Base-by-base conservation (phyloP, 1,140 invertebrate species). In the Tenebrio molitor region DNA sequence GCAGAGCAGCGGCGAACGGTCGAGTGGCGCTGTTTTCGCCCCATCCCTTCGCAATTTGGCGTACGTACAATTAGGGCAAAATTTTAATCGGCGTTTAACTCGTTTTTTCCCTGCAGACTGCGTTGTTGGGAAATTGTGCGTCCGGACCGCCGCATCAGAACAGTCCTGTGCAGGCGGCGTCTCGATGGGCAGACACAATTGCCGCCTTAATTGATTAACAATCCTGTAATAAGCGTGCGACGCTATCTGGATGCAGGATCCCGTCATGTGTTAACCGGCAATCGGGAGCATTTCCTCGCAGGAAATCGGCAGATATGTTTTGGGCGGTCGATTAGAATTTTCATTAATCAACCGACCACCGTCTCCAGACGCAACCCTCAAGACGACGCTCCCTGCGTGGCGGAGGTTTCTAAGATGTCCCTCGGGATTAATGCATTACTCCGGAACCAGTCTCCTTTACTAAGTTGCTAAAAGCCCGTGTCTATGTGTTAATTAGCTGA, bases 191-290 rank as follows among this genome's bases (percentile, higher is more conserved):
- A 62, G 21, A 41, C 68, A 70, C 68, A 70, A 70, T 70, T 62
- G 46, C n/a, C 25, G 19, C 36, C 46, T 41, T 70, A 70, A 70
- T 70, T 70, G 68, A 70, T 70, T 34, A 50, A 69, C 67, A 69
- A 58, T 58, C 46, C 46, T 36, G 12, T 70, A 70, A 70, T 53
- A 62, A 53, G 12, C 68, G 68, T 70, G 50, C 68, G 68, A 53
- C 16, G 44, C 33, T 62, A 34, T 36, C 46, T 53, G 16, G 17
- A 39, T 70, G 15, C 68, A 39, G 44, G 16, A 62, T 58, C 42
- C 53, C 68, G 23, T 68, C 66, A 68, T 68, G 50, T 58, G 50
- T 58, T 50, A n/a, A n/a, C n/a, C n/a, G n/a, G n/a, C n/a, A n/a
- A n/a, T n/a, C n/a, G n/a, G n/a, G n/a, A n/a, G n/a, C n/a, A n/a